These are phyloP conservation scores for Diabrotica undecimpunctata DNA, from an alignment of 1,140 invertebrate genomes.

Conservation along the genomic window DNA sequence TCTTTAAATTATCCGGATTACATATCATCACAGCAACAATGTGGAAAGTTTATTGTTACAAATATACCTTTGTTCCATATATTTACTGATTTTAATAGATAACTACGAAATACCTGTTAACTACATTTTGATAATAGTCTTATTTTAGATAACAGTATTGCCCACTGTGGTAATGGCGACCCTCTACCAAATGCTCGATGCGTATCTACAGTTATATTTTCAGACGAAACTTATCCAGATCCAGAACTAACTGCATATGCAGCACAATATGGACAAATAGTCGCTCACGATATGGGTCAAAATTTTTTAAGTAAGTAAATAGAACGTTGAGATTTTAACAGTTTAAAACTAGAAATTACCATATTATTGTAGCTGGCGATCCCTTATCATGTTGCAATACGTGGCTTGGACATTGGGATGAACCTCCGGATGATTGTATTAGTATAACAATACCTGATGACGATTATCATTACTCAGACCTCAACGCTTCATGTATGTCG, in stretches of 20 bases:
- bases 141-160: too few relatives aligned
- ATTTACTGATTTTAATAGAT: too few relatives aligned
- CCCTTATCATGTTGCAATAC: background rate
- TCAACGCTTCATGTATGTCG: constrained; percentile 73
- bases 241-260: background rate
- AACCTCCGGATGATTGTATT: constrained; percentile 63
- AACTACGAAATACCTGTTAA: too few relatives aligned
- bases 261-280: background rate
- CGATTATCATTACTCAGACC: constrained; percentile 72
- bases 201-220: background rate
- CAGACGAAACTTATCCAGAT: background rate
- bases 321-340: background rate
- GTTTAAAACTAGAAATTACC: background rate
- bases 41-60: too few relatives aligned
- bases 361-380: background rate
- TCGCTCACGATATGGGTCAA: background rate
- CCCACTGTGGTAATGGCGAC: background rate
- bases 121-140: too few relatives aligned
- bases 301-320: constrained; percentile 70
- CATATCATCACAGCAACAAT: too few relatives aligned
- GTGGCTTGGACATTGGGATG: background rate
- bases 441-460: constrained; percentile 79
- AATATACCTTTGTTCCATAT: too few relatives aligned
- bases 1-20: too few relatives aligned
- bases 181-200: background rate